Evolutionary conservation across 2,113 vertebrate genomes (phyloP).

Genomic region (Chaetura pelagica): DNA sequence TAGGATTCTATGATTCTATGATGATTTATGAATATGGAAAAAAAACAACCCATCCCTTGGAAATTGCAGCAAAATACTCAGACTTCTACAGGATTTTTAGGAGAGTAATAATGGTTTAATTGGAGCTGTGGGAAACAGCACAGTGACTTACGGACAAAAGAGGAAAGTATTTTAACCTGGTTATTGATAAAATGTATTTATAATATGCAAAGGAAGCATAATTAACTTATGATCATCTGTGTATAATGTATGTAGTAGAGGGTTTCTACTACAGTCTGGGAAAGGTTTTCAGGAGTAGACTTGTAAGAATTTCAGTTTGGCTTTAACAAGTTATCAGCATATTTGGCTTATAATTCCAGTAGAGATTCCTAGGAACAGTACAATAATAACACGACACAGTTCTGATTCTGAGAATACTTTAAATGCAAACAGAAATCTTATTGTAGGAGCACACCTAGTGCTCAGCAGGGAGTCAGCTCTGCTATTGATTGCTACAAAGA

Average conservation of each 20-base stretch:
- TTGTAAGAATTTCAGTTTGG: background rate
- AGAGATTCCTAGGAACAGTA: background rate
- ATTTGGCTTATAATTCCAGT: background rate
- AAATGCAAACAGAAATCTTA: background rate
- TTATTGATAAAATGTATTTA: background rate
- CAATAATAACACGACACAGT: background rate
- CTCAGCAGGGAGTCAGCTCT: background rate
- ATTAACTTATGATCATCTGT: background rate
- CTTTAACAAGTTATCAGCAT: background rate
- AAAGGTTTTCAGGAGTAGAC: background rate
- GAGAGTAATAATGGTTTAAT: background rate
- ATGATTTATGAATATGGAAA: background rate
- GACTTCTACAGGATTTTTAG: background rate
- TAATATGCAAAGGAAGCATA: background rate
- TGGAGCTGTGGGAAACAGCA: background rate
- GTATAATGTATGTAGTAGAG: background rate
- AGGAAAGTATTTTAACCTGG: background rate
- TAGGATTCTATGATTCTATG: too few relatives aligned
- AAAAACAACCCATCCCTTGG: background rate
- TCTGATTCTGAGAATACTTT: background rate
- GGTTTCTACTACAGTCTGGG: background rate
- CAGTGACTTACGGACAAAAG: background rate
- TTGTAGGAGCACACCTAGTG: background rate
- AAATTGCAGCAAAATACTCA: background rate
- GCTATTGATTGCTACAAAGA: background rate